phyloP scores from a whole-genome alignment of 2,888 invertebrate genomes.

The Cabera pusaria region DNA sequence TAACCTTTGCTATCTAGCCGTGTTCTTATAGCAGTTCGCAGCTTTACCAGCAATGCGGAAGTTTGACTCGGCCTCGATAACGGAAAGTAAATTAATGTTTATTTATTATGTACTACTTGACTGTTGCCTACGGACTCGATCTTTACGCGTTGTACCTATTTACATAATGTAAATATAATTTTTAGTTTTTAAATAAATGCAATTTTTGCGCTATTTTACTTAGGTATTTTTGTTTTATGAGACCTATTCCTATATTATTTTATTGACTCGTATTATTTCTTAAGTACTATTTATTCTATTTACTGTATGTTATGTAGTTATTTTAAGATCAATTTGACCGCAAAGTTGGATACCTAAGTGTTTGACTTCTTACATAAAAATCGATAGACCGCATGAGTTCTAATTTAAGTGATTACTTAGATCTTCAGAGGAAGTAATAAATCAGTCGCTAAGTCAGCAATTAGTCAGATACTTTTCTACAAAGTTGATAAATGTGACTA shows the following conservation, averaged over 20 bases:
- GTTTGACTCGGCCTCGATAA: slow-evolving; percentile 48
- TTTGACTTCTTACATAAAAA: no score
- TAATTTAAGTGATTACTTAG: slow-evolving; percentile 11
- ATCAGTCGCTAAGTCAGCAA: neutral
- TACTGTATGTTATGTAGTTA: no score
- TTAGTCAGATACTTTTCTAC: slow-evolving; percentile 6
- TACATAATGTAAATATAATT: slow-evolving; percentile 75
- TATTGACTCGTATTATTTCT: no score
- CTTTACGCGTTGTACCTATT: slow-evolving; percentile 76
- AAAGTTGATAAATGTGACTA: no score
- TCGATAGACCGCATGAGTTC: slow-evolving; percentile 1
- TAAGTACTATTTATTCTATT: no score
- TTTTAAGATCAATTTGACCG: no score
- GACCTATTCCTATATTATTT: neutral
- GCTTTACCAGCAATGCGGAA: slow-evolving; percentile 49
- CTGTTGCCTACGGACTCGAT: slow-evolving; percentile 80
- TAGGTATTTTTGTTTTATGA: slow-evolving; percentile 5
- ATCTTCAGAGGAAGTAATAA: slow-evolving; percentile 17
- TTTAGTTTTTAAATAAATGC: slow-evolving; percentile 66
- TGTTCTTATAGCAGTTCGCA: slow-evolving; percentile 34
- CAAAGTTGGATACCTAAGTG: no score
- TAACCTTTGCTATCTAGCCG: slow-evolving; percentile 43
- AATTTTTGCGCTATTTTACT: slow-evolving; percentile 56
- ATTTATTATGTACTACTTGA: slow-evolving; percentile 74
- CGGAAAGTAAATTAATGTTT: slow-evolving; percentile 51